Percentiles rank a stretch among this genome's conserved stretches.
phyloP scores from a whole-genome alignment of 2,113 vertebrate species.

The Phocoena sinus region DNA sequence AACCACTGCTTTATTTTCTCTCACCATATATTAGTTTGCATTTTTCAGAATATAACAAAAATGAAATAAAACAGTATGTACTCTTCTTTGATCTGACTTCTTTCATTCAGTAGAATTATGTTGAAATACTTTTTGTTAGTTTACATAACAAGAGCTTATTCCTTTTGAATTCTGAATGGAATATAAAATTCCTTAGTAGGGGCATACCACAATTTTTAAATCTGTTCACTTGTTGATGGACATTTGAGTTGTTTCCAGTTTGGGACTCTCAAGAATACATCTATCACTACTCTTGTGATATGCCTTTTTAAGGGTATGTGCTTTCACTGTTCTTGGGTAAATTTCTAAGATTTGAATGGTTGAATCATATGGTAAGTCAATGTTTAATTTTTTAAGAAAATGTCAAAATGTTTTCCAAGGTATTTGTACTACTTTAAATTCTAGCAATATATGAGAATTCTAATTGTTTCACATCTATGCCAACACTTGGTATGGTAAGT shows the following conservation, averaged over 20 bases:
- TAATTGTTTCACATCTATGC: neutral
- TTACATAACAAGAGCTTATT: neutral
- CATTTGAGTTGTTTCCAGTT: neutral
- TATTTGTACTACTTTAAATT: neutral
- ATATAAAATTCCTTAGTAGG: neutral
- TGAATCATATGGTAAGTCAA: neutral
- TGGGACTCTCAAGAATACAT: neutral
- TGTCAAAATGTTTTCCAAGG: neutral
- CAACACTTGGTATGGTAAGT: neutral
- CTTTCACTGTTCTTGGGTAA: neutral
- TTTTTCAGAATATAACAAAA: neutral
- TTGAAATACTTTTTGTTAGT: neutral
- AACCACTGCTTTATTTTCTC: neutral
- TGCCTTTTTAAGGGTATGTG: neutral
- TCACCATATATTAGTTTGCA: neutral
- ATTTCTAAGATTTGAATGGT: neutral
- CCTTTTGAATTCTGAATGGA: neutral
- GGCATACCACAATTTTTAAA: neutral
- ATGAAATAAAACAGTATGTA: neutral
- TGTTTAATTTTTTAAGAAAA: neutral
- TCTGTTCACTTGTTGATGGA: neutral
- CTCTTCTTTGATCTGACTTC: neutral
- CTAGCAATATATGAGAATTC: neutral
- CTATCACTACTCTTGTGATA: neutral
- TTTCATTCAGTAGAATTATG: neutral